These are phyloP conservation scores for Girardia tigrina DNA, from an alignment of 2,888 invertebrate species.

Conservation along the genomic window DNA sequence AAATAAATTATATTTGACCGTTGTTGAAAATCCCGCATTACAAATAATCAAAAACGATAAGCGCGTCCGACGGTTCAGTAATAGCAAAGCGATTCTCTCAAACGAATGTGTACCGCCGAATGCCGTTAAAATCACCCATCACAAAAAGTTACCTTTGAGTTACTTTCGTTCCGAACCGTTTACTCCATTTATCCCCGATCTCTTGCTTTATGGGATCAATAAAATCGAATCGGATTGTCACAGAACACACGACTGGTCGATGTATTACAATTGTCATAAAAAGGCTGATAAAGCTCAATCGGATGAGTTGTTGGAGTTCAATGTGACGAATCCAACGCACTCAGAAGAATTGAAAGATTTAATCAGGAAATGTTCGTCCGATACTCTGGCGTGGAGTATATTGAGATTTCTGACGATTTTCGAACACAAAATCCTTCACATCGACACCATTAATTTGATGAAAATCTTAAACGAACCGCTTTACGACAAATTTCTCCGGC, in stretches of 20 bases:
- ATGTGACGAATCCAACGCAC: background rate
- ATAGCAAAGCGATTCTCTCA: background rate
- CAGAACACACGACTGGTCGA: background rate
- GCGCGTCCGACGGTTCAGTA: background rate
- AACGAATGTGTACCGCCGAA: background rate
- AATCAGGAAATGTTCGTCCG: background rate
- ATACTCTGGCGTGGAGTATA: background rate
- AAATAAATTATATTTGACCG: background rate
- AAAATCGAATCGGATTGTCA: background rate
- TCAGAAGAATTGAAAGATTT: background rate
- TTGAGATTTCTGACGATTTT: background rate
- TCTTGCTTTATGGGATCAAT: slow-evolving; percentile 8
- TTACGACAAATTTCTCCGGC: background rate
- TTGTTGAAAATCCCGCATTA: background rate
- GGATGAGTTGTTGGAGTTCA: background rate
- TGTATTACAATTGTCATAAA: background rate
- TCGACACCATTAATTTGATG: background rate
- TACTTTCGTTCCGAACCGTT: background rate
- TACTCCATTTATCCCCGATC: background rate
- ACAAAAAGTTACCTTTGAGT: background rate
- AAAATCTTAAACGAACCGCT: background rate
- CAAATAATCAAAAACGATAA: background rate
- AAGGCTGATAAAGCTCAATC: background rate
- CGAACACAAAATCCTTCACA: background rate
- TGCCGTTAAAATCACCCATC: background rate